Percentiles rank a stretch among this genome's conserved stretches.
Conservation (phyloP, 2,888 invertebrate genomes). For the Yponomeuta sedellus region DNA sequence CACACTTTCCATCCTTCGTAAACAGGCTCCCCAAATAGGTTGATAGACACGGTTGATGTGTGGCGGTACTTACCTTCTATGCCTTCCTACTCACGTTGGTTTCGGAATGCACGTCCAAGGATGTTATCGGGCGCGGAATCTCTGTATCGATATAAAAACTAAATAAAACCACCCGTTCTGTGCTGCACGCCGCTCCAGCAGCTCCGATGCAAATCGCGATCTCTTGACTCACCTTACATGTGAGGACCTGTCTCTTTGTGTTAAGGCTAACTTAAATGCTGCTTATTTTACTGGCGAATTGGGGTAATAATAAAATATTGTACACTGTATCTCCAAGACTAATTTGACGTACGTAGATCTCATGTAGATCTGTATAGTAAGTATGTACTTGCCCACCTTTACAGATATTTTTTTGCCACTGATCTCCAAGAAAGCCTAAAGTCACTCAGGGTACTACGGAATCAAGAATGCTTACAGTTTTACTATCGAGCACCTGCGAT, state of each 20-base stretch:
- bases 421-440: too few species aligned
- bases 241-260: conserved; percentile 7
- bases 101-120: conserved; percentile 39
- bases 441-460: too few species aligned
- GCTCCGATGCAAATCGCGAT: conserved; percentile 11
- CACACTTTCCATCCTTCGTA: too few species aligned
- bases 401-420: too few species aligned
- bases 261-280: not conserved
- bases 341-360: too few species aligned
- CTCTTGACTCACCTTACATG: conserved; percentile 11
- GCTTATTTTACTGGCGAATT: not conserved
- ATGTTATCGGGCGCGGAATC: conserved; percentile 42
- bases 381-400: too few species aligned
- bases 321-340: too few species aligned
- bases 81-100: conserved; percentile 30
- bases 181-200: conserved; percentile 32
- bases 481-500: too few species aligned
- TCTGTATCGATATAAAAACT: conserved; percentile 33
- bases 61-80: not conserved
- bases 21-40: too few species aligned
- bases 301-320: not conserved
- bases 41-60: not conserved
- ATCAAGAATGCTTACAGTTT: too few species aligned
- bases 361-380: too few species aligned
- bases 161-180: conserved; percentile 35